Evolutionary conservation across 2,888 invertebrate species (phyloP).

Genomic region (Tetragonula carbonaria): DNA sequence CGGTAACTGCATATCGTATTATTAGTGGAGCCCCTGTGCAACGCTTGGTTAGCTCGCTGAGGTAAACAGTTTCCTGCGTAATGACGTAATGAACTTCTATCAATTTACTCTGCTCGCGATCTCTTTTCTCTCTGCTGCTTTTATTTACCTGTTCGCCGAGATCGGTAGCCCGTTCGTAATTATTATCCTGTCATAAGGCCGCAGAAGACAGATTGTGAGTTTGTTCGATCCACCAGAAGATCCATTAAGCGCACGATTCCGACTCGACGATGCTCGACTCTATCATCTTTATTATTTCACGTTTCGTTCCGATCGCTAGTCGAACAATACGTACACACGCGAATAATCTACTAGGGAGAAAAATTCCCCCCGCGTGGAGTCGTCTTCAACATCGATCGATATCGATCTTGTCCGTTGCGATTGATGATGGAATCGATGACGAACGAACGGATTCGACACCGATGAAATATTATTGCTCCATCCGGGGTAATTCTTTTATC

Average conservation of each 20-base stretch:
- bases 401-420: not conserved
- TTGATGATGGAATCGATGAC: not conserved
- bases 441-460: no score
- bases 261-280: not conserved
- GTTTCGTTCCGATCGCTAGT: slow-evolving; percentile 10
- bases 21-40: slow-evolving; percentile 29
- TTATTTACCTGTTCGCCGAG: slow-evolving; percentile 14
- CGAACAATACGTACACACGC: not conserved
- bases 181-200: slow-evolving; percentile 49
- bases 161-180: slow-evolving; percentile 42
- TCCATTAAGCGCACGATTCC: slow-evolving; percentile 1
- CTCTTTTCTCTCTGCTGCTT: slow-evolving; percentile 24
- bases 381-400: not conserved
- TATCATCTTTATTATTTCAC: slow-evolving; percentile 25
- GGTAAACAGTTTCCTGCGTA: slow-evolving; percentile 65
- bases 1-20: slow-evolving; percentile 37
- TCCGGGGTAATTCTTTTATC: not conserved
- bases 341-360: not conserved
- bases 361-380: not conserved
- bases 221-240: slow-evolving; percentile 16
- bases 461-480: not conserved
- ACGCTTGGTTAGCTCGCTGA: slow-evolving; percentile 28
- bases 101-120: slow-evolving; percentile 59
- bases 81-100: slow-evolving; percentile 71
- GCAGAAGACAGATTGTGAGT: slow-evolving; percentile 37